Evolutionary conservation across 2,113 vertebrate species (phyloP), one percentile per base, ranked within the genome.

Genomic region (Isurus oxyrinchus): DNA sequence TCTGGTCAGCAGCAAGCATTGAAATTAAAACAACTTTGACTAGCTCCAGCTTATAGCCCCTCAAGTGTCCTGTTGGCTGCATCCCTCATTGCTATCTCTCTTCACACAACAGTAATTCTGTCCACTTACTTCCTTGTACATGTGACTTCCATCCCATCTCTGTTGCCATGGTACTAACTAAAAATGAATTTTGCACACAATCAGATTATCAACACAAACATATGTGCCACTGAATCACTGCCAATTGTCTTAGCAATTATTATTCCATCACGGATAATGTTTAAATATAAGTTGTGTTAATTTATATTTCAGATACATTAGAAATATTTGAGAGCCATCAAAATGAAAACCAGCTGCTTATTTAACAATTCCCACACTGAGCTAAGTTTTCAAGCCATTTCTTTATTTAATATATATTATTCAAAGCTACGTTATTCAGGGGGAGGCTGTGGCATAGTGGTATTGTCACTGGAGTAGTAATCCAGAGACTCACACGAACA

Each of bases 1-100:
- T 69, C 94, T 69, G 94, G 94, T 95, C 94, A 95, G 94, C 94
- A 69, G 61, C 67, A n/a, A 95, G 5, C n/a, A 69, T 95, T 95
- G 63, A 44, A 91, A 69, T 67, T 95, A 95, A 95, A 95, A 95
- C 66, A 66, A 95, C 5, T 95, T 95, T 69, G 40, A 95, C 94
- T 44, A 69, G 66, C 40, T 95, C 40, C 44, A 95, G 44, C 44
- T 25, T 44, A 44, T 49, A 23, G 61, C 44, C 2, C 93, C 93
- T 5, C 49, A 21, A 25, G 93, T 69, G 11, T 11, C 8, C n/a
- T 94, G 66, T 44, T 61, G 55, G 91, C 61, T 44, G 61, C 40
- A 57, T 84, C 55, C 86, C 53, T 57, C 88, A 57, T 95, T 95
- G 27, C 94, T 49, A 23, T 69, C 63, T 23, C 61, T 69, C 40